Conservation (phyloP, 2,113 vertebrate species). For the Baryphthengus martii region DNA sequence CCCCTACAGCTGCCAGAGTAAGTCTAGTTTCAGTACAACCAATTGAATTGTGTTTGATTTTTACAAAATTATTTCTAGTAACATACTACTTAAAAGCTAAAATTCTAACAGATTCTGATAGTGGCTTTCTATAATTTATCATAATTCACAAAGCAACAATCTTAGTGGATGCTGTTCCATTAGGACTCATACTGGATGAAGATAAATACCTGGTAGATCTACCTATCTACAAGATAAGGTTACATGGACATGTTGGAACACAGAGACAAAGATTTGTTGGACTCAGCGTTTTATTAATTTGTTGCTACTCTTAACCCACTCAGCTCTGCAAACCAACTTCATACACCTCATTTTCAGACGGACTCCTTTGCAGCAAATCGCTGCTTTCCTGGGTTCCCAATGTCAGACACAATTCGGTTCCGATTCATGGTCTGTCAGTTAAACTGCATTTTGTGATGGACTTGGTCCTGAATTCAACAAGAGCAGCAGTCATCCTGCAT, state of each 20-base stretch:
- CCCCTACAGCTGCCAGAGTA: not conserved
- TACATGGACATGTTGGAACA: not conserved
- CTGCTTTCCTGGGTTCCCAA: not conserved
- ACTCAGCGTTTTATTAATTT: not conserved
- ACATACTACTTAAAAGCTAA: not conserved
- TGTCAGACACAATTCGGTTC: not conserved
- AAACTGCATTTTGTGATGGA: not conserved
- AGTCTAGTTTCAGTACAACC: not conserved
- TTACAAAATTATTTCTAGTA: not conserved
- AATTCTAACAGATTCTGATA: conserved; percentile 25
- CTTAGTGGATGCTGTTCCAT: conserved; percentile 5
- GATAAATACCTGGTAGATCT: not conserved
- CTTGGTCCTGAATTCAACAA: not conserved
- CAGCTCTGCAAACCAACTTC: not conserved
- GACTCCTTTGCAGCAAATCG: not conserved
- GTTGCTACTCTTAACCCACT: not conserved
- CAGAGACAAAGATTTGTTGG: not conserved
- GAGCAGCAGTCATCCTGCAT: not conserved
- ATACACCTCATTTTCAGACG: not conserved
- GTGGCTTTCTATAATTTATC: not conserved
- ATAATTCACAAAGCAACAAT: not conserved
- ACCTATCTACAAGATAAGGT: not conserved
- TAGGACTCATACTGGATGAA: not conserved
- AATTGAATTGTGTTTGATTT: not conserved
- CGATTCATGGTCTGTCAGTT: not conserved